Evolutionary conservation across 64 coral and sea anemone species (phyloP), one percentile per base, ranked within the genome.

Genomic region (Pocillopora verrucosa): DNA sequence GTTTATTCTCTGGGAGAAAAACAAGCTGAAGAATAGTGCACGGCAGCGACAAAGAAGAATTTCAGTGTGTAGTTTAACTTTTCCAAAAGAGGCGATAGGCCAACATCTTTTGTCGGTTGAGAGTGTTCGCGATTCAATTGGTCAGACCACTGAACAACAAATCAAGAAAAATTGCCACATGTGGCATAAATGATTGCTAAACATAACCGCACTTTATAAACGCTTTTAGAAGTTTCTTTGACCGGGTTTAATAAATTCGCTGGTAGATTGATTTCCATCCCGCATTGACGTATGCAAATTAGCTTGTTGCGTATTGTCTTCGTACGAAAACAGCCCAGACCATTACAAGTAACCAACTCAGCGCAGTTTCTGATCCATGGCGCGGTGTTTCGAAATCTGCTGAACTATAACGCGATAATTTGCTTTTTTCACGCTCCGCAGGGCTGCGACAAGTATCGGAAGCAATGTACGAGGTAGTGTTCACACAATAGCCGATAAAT

Each of bases 381-480:
- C 88, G 61, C 58, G 41, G 41, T 51, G 41, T 51, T 83, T 78
- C 25, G 68, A 77, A 63, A 73, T 45, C 85, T 85, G 72, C 60
- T 63, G 74, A 85, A 77, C 83, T 89, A 19, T 69, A 86, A 36
- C 74, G 60, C 19, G 82, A 25, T 12, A 72, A 67, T 25, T 26
- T 12, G 3, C 41, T 51, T 12, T 72, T 68, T 83, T 9, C 19
- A 83, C 80, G 62, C 19, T 83, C 82, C 16, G 57, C 88, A 93
- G 92, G 80, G 88, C 92, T 85, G 70, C 80, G 75, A 73, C 78
- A 89, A 89, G 81, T 41, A 30, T 93, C 58, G 91, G 91, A 75
- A 93, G 75, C 67, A 93, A 93, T 93, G 92, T 93, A 19, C 88
- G 87, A 58, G 92, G 87, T 4, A 76, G 72, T 65, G 87, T 93